phyloP scores from a whole-genome alignment of 2,113 vertebrate species.

The Chloroceryle aenea region DNA sequence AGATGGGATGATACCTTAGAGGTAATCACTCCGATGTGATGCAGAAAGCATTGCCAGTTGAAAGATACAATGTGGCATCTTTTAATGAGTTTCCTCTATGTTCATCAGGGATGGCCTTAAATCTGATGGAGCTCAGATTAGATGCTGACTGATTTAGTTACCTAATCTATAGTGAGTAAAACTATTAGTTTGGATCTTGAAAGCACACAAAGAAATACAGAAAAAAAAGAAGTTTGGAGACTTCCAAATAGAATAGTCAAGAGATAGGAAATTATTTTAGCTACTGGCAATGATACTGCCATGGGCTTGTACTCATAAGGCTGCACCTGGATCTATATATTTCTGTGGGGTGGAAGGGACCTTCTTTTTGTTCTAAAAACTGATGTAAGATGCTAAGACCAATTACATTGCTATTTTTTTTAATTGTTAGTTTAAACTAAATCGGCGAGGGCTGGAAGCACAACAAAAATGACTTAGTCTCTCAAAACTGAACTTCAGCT shows the following conservation, averaged over 20 bases:
- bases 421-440: background rate
- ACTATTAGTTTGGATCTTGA: background rate
- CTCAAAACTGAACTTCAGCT: background rate
- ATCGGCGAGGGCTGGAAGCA: background rate
- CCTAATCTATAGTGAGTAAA: background rate
- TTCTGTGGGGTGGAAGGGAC: background rate
- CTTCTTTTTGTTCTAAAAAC: background rate
- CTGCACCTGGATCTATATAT: background rate
- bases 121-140: background rate
- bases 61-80: background rate
- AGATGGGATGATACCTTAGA: background rate
- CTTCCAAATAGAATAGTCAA: background rate
- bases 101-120: background rate
- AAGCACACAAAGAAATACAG: background rate
- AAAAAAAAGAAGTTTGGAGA: background rate
- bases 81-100: background rate
- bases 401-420: background rate
- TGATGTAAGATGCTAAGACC: background rate
- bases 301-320: fast-evolving
- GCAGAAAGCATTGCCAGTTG: background rate
- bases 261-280: background rate
- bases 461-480: background rate
- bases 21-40: background rate
- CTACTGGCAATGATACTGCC: background rate
- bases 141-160: background rate